Conservation (phyloP, 2,888 invertebrate genomes). For the Drosophila flavopinicola region DNA sequence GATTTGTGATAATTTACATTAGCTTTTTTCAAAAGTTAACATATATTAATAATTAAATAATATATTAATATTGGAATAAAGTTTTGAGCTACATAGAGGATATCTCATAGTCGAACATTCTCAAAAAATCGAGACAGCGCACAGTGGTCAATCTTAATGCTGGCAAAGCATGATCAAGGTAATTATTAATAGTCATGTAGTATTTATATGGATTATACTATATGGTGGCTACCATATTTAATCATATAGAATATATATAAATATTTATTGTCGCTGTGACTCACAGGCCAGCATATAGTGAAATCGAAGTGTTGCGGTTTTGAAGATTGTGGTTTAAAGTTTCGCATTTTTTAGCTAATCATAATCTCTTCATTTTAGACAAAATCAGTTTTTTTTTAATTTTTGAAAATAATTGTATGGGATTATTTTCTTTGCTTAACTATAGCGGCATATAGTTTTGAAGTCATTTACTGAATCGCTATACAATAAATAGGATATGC, state of each 20-base stretch:
- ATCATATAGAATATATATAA: background rate
- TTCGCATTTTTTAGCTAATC: constrained; percentile 2
- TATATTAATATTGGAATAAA: too few relatives aligned
- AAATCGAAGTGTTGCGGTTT: constrained; percentile 5
- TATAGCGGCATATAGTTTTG: too few relatives aligned
- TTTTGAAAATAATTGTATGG: too few relatives aligned
- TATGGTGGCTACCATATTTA: background rate
- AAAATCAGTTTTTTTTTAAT: background rate
- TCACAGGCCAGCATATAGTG: constrained; percentile 7
- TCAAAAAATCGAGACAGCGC: constrained; percentile 9
- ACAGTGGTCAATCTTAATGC: constrained; percentile 34
- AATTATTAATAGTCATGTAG: constrained; percentile 10
- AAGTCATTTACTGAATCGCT: too few relatives aligned
- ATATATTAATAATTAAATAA: too few relatives aligned
- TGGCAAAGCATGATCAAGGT: background rate
- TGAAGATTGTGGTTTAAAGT: background rate
- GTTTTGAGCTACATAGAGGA: background rate
- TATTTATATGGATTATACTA: background rate
- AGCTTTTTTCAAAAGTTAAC: too few relatives aligned
- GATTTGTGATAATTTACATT: too few relatives aligned
- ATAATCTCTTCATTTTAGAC: background rate
- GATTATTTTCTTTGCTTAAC: too few relatives aligned
- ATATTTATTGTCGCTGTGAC: constrained; percentile 18
- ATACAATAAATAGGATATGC: too few relatives aligned
- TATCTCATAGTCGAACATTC: background rate